phyloP scores from a whole-genome alignment of 2,888 invertebrate genomes.

The Chironomus riparius region DNA sequence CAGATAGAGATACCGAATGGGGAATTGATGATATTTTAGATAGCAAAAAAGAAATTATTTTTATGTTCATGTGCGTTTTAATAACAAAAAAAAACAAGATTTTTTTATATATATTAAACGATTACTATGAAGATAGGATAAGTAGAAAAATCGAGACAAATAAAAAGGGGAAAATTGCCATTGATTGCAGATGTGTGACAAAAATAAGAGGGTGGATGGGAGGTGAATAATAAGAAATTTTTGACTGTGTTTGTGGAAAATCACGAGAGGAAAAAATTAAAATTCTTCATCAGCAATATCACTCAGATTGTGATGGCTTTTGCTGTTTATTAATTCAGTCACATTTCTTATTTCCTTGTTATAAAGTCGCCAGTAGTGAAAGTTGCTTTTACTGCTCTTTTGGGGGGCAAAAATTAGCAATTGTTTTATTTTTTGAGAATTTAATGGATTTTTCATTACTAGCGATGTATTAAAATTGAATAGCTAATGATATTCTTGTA shows the following conservation, averaged over 20 bases:
- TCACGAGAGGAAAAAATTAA: conserved; percentile 12
- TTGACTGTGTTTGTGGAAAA: not conserved
- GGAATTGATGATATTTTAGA: too few species aligned
- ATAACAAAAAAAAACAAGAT: too few species aligned
- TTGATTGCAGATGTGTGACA: not conserved
- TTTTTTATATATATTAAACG: not conserved
- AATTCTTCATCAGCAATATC: conserved; percentile 10
- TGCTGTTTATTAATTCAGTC: not conserved
- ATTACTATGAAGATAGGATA: not conserved
- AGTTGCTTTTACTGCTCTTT: too few species aligned
- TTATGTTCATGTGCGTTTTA: not conserved
- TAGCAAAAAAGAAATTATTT: too few species aligned
- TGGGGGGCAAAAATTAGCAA: too few species aligned
- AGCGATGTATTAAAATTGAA: too few species aligned
- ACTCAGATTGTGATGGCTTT: not conserved
- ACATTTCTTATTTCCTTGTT: not conserved
- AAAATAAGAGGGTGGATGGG: not conserved
- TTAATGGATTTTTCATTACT: too few species aligned
- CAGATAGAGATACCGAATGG: too few species aligned
- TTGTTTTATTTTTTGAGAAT: too few species aligned
- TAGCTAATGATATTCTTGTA: too few species aligned
- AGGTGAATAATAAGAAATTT: not conserved
- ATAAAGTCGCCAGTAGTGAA: too few species aligned
- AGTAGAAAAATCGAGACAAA: not conserved
- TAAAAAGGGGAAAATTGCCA: not conserved